Percentiles rank a stretch among this genome's conserved stretches.
Conservation (phyloP, 2,888 invertebrate genomes). For the Troides aeacus region DNA sequence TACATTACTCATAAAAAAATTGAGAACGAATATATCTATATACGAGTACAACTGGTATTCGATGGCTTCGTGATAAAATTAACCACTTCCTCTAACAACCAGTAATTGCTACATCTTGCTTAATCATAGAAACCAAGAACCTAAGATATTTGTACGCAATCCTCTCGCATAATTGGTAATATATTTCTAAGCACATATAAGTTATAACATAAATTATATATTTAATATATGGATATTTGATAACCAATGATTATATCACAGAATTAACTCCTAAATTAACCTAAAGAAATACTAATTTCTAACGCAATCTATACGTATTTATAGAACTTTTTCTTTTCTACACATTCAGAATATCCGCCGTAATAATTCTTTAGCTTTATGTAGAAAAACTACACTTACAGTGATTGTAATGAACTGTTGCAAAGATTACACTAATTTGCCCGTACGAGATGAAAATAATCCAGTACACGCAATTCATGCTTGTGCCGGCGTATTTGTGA, state of each 20-base stretch:
- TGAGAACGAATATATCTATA: not conserved
- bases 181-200: not conserved
- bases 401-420: not conserved
- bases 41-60: not conserved
- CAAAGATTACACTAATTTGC: not conserved
- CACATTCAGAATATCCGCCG: not conserved
- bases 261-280: not conserved
- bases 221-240: too few species aligned
- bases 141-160: slow-evolving; percentile 4
- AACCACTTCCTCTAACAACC: slow-evolving; percentile 13
- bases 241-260: too few species aligned
- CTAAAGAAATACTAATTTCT: not conserved
- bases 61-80: not conserved
- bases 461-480: not conserved
- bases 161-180: slow-evolving; percentile 2
- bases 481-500: not conserved
- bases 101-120: slow-evolving; percentile 15
- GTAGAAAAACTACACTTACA: not conserved
- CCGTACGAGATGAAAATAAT: not conserved
- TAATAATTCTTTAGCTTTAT: not conserved
- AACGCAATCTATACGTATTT: not conserved
- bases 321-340: not conserved
- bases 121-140: slow-evolving; percentile 3
- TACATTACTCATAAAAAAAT: not conserved
- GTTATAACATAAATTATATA: too few species aligned